phyloP scores from a whole-genome alignment of 2,888 invertebrate species.

The Cactoblastis cactorum region DNA sequence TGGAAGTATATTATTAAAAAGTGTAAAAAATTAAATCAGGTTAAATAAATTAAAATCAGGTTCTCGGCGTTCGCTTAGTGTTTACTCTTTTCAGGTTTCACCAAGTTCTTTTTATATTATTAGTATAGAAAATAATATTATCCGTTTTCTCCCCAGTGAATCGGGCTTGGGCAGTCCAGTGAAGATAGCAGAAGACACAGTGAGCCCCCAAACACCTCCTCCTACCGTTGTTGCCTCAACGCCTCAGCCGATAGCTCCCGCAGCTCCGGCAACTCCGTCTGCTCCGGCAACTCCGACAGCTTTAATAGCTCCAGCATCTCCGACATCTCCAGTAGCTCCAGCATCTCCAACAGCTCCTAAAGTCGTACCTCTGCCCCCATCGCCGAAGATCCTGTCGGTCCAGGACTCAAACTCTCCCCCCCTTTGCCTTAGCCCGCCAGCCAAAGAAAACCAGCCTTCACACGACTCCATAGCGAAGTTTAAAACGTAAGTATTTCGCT shows the following conservation, averaged over 20 bases:
- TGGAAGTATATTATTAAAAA: too few species aligned
- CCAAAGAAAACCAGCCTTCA: constrained; percentile 54
- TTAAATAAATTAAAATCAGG: too few species aligned
- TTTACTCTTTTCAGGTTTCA: too few species aligned
- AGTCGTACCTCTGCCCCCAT: constrained; percentile 33
- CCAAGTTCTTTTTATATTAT: too few species aligned
- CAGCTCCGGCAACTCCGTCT: too few species aligned
- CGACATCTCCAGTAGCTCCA: too few species aligned
- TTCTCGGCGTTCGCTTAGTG: too few species aligned
- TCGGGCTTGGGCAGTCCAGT: constrained; percentile 69
- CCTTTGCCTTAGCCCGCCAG: constrained; percentile 64
- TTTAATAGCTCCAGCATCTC: too few species aligned
- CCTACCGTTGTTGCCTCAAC: constrained; percentile 30
- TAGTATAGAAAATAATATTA: too few species aligned
- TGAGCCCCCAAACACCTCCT: constrained; percentile 46
- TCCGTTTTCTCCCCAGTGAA: constrained; percentile 46
- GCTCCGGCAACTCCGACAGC: too few species aligned
- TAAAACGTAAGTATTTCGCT: constrained; percentile 62
- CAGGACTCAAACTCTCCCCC: constrained; percentile 62
- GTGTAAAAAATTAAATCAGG: too few species aligned
- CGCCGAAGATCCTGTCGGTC: constrained; percentile 28
- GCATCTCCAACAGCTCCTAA: too few species aligned
- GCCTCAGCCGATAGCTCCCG: constrained; percentile 28
- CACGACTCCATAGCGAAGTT: constrained; percentile 66
- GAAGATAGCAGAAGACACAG: constrained; percentile 61